phyloP scores from a whole-genome alignment of 2,797 vertebrate species.

The Paguma larvata region DNA sequence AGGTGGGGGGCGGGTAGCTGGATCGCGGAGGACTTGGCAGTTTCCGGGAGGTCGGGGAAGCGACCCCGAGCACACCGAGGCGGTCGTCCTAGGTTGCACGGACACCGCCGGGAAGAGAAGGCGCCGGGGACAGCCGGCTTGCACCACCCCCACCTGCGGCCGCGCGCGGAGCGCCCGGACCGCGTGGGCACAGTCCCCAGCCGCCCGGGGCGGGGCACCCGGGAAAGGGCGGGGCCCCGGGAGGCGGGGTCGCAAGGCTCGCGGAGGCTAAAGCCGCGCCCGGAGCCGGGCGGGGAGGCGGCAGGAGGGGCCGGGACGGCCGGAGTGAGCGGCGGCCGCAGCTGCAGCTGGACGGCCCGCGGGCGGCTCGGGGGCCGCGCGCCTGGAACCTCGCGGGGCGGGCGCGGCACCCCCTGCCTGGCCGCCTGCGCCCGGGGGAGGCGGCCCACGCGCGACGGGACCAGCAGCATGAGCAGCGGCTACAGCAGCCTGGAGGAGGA shows the following conservation, averaged over 20 bases:
- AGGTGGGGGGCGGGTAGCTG: neutral
- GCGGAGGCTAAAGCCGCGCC: neutral
- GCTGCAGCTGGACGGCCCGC: constrained; percentile 63
- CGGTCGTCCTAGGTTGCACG: accelerated
- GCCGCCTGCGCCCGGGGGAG: constrained; percentile 63
- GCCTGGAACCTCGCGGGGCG: constrained; percentile 60
- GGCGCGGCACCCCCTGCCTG: constrained; percentile 68
- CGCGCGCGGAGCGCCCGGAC: neutral
- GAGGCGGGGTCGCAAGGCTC: neutral
- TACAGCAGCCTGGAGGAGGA: constrained; percentile 99
- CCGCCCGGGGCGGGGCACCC: neutral
- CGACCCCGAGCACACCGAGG: neutral
- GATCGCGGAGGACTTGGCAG: neutral
- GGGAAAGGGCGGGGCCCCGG: neutral
- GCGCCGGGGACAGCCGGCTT: accelerated
- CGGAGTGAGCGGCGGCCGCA: constrained; percentile 72
- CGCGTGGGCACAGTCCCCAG: neutral
- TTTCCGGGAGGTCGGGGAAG: constrained; percentile 52
- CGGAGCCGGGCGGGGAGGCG: neutral
- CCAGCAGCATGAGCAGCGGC: constrained; percentile 99
- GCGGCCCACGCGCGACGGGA: constrained; percentile 87
- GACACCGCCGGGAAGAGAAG: accelerated
- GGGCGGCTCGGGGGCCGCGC: constrained; percentile 74
- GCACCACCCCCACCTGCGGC: neutral
- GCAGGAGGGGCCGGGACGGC: constrained; percentile 26